phyloP scores from a whole-genome alignment of 2,888 invertebrate species.

The Empis livida region DNA sequence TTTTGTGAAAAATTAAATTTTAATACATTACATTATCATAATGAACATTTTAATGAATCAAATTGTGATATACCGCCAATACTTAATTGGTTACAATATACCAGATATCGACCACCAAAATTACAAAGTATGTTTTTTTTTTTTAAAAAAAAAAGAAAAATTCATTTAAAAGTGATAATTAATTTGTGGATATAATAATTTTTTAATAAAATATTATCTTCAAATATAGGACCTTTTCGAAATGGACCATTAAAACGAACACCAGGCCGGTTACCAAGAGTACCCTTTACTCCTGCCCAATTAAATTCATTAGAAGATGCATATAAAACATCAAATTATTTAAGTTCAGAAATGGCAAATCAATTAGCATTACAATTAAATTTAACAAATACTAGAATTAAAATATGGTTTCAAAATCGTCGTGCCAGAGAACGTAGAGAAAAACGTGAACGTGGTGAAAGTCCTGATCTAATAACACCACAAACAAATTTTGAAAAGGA shows the following conservation, averaged over 20 bases:
- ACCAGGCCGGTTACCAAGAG: slow-evolving; percentile 48
- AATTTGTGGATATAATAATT: neutral
- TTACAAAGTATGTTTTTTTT: slow-evolving; percentile 41
- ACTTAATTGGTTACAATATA: slow-evolving; percentile 52
- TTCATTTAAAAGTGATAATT: neutral
- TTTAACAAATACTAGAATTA: slow-evolving; percentile 52
- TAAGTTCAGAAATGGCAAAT: slow-evolving; percentile 52
- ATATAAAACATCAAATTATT: slow-evolving; percentile 49
- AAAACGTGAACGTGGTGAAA: slow-evolving; percentile 34
- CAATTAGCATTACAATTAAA: slow-evolving; percentile 45
- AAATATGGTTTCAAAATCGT: slow-evolving; percentile 72
- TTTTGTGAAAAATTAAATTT: neutral
- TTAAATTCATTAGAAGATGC: slow-evolving; percentile 49
- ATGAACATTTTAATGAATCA: neutral
- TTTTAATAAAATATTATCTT: neutral
- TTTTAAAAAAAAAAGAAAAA: neutral
- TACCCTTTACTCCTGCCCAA: slow-evolving; percentile 56
- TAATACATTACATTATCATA: neutral
- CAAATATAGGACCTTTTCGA: slow-evolving; percentile 23
- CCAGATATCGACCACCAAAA: slow-evolving; percentile 57
- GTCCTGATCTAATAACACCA: slow-evolving; percentile 2
- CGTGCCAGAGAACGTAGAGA: slow-evolving; percentile 63
- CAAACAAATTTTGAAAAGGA: too few species aligned
- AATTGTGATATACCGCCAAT: slow-evolving; percentile 16
- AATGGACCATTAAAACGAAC: slow-evolving; percentile 39